These are phyloP conservation scores for Falcunculus frontatus DNA, from an alignment of 2,113 vertebrate species.

Conservation along the genomic window DNA sequence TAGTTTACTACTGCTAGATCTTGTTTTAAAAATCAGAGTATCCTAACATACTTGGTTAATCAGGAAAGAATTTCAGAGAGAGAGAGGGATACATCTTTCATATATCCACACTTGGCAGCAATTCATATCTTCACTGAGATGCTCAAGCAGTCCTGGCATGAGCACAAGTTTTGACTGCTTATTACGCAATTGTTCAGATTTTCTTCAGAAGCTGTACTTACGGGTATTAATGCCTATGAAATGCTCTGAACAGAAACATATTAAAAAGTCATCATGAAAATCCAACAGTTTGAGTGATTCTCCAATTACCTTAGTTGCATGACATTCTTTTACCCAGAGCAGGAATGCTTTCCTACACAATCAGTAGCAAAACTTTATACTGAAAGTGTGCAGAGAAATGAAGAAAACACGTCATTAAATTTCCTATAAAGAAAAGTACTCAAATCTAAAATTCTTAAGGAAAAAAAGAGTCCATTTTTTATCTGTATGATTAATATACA, in stretches of 20 bases:
- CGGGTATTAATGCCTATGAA: background rate
- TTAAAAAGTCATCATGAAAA: background rate
- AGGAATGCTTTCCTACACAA: background rate
- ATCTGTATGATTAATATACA: background rate
- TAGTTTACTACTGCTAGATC: background rate
- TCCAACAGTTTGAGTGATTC: background rate
- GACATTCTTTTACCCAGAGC: background rate
- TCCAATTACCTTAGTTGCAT: background rate
- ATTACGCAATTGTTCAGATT: background rate
- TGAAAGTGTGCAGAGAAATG: background rate
- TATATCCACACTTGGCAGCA: background rate
- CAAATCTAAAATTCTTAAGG: background rate
- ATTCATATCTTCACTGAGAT: background rate
- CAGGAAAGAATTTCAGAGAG: background rate
- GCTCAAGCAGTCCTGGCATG: background rate
- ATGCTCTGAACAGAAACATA: background rate
- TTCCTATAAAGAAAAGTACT: background rate
- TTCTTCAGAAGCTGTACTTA: background rate
- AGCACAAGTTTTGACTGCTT: background rate
- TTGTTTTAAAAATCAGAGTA: background rate
- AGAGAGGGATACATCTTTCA: background rate
- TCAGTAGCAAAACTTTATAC: background rate
- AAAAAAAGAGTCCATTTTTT: background rate
- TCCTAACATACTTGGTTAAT: background rate
- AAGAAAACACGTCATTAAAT: background rate